A percentile compares a stretch with the other conserved stretches of the same genome.
Evolutionary conservation across 2,797 vertebrate species (phyloP).

Genomic region (Pelodytes ibericus): DNA sequence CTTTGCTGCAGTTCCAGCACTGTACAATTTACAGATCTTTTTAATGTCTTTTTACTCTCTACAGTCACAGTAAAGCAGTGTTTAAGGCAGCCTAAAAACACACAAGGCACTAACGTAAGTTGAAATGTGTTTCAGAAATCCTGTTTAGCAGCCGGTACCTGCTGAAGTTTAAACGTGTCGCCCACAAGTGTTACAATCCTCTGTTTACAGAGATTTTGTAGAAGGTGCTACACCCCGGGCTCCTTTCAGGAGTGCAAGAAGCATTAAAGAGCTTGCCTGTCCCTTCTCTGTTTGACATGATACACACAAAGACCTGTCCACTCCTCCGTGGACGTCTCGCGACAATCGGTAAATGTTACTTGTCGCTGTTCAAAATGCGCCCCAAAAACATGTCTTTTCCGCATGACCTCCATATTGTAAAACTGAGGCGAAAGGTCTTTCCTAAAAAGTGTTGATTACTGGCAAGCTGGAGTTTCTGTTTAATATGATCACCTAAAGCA

Average conservation of each 20-base stretch:
- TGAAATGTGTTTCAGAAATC: background rate
- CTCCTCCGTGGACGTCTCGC: constrained; percentile 9
- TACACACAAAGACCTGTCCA: constrained; percentile 35
- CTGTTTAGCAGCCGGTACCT: constrained; percentile 10
- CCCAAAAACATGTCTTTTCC: too few species aligned
- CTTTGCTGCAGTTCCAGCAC: too few species aligned
- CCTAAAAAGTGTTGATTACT: too few species aligned
- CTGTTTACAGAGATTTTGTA: constrained; percentile 51
- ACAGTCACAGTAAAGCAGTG: too few species aligned
- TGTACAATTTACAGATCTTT: too few species aligned
- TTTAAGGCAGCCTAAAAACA: background rate
- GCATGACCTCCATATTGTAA: too few species aligned
- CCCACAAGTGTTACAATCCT: constrained; percentile 30
- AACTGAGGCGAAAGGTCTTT: too few species aligned
- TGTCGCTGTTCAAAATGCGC: too few species aligned
- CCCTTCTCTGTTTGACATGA: constrained; percentile 36
- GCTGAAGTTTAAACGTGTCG: constrained; percentile 19
- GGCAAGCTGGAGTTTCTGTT: too few species aligned
- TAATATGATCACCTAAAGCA: too few species aligned
- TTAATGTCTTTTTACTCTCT: too few species aligned
- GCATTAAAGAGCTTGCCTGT: constrained; percentile 34
- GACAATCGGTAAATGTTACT: constrained; percentile 45
- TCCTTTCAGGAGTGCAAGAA: constrained; percentile 42
- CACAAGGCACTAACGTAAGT: background rate
- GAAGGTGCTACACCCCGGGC: constrained; percentile 48